Evolutionary conservation across 2,888 invertebrate genomes (phyloP).

Genomic region (Falcaria lacertinaria): DNA sequence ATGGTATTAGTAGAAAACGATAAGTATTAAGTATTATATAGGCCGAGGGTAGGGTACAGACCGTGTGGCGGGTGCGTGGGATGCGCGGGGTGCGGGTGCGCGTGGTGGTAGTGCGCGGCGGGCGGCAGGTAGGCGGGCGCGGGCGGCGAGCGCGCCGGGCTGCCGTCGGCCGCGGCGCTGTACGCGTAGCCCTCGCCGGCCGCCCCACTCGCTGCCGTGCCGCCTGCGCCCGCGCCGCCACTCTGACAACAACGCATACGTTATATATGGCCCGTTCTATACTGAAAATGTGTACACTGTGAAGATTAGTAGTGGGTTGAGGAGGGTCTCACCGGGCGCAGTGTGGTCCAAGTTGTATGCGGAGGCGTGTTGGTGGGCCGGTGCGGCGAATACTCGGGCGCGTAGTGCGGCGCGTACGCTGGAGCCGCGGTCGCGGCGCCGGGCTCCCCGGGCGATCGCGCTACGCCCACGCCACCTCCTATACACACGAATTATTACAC

Average conservation of each 20-base stretch:
- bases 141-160: constrained; percentile 91
- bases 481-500: background rate
- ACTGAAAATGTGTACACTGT: constrained; percentile 2
- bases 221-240: constrained; percentile 56
- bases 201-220: constrained; percentile 52
- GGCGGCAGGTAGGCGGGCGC: constrained; percentile 66
- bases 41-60: constrained; percentile 9
- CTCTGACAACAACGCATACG: constrained; percentile 56
- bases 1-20: too few species aligned
- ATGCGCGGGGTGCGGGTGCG: constrained; percentile 53
- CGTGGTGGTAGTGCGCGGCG: constrained; percentile 66
- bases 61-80: constrained; percentile 35
- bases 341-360: constrained; percentile 71
- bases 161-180: constrained; percentile 67
- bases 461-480: constrained; percentile 18
- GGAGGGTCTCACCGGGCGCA: constrained; percentile 38
- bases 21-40: too few species aligned
- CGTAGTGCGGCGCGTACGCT: constrained; percentile 79
- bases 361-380: constrained; percentile 69
- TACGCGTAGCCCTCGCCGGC: constrained; percentile 75
- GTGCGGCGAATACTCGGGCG: constrained; percentile 73
- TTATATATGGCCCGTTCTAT: constrained; percentile 23
- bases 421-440: constrained; percentile 74
- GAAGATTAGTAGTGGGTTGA: too few species aligned
- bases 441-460: constrained; percentile 30